Evolutionary conservation across 2,888 invertebrate genomes (phyloP), one percentile per base, ranked within the genome.

Genomic region (Luperina nickerlii): DNA sequence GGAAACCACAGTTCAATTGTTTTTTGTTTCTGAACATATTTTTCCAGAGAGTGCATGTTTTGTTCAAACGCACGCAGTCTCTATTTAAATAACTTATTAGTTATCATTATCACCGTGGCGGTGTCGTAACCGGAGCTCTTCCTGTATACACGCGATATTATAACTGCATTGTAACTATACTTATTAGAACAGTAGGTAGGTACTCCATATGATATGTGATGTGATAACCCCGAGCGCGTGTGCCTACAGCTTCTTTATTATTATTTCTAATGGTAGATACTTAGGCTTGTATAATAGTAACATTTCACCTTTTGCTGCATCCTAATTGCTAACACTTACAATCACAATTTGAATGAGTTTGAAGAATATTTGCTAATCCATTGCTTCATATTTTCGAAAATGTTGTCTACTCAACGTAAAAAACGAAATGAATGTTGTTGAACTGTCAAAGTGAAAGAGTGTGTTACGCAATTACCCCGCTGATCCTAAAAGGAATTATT

Each of bases 51-150:
- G 20, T 62, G 71, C 60, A 78, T 54, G 27, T 48, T 84, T 54
- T 62, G 57, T 85, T 71, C 32, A 74, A 74, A 48, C 72, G 24
- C 42, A 77, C 67, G 60, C 63, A 66, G 57, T 48, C 24, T 76
- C 45, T 69, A 82, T 81, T 72, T 66, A 71, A 79, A 76, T 72
- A 77, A 79, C 51, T 84, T 73, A 86, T 84, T 65, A 80, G 74
- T 74, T 86, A 83, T 77, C 81, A 79, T 76, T 79, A 87, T 85
- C 79, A 80, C 63, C 68, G 80, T 74, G 75, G 66, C 76, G 71
- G 81, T 89, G 81, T 87, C 77, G 89, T 85, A 89, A 89, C 78
- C 71, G 71, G 86, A 90, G 84, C 83, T 81, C 88, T 90, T 90
- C 90, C 90, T 89, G 89, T 87, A 82, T 81, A 71, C 87, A 70